Percentiles rank a stretch among this genome's conserved stretches.
Evolutionary conservation across 2,113 vertebrate genomes (phyloP).

Genomic region (Percina caprodes): DNA sequence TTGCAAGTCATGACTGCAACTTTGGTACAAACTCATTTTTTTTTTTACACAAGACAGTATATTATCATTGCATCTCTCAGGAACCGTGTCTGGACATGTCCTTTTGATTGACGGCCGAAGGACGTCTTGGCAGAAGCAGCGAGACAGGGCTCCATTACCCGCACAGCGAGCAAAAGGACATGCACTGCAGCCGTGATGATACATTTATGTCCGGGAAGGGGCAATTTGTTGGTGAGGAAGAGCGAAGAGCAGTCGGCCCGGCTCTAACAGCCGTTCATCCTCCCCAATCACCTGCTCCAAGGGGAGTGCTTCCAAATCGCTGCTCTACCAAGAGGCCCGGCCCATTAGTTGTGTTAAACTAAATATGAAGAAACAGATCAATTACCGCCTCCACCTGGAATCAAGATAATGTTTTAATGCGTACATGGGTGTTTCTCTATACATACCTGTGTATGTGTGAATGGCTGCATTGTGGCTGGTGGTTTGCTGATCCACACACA

Average conservation of each 20-base stretch:
- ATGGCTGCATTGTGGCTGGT: neutral
- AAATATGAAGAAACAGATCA: constrained; percentile 66
- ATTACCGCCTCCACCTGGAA: constrained; percentile 28
- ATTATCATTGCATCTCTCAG: constrained; percentile 39
- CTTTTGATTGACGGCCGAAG: constrained; percentile 54
- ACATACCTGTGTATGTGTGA: neutral
- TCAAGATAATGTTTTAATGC: constrained; percentile 16
- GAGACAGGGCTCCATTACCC: constrained; percentile 49
- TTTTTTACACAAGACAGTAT: constrained; percentile 21
- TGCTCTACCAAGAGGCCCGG: constrained; percentile 24
- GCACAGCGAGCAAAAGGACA: constrained; percentile 40
- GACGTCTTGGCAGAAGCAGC: constrained; percentile 22
- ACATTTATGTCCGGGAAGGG: constrained; percentile 43
- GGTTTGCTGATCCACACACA: neutral
- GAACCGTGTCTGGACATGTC: constrained; percentile 24
- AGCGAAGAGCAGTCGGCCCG: constrained; percentile 8
- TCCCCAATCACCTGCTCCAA: constrained; percentile 52
- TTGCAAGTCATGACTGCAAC: constrained; percentile 23
- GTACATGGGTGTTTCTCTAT: neutral
- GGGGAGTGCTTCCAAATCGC: constrained; percentile 49
- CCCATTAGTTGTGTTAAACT: constrained; percentile 64
- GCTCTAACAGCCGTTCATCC: constrained; percentile 52
- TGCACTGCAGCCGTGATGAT: constrained; percentile 43
- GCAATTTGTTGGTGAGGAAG: constrained; percentile 53
- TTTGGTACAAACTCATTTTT: constrained; percentile 33